Base-by-base conservation (phyloP, 1,140 invertebrate species). In the Mya arenaria region DNA sequence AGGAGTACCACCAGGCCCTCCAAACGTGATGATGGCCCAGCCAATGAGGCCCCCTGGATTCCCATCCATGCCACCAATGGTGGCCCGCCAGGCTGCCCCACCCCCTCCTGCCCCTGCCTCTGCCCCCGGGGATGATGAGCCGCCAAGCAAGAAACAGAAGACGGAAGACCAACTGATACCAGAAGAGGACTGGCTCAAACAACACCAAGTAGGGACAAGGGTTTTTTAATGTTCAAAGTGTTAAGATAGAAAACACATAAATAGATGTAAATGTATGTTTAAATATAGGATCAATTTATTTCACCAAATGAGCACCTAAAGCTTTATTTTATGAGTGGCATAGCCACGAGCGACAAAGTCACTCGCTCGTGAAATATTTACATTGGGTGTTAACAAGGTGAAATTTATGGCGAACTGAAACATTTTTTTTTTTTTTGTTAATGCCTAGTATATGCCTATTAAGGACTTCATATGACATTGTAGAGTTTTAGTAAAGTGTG, bases 161-260 rank as follows among this genome's bases (percentile, higher is more conserved):
- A 97, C 97, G 0, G 98, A 99, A 93, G 98, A 99, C 89, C 95
- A 96, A 36, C 94, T 99, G 0, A 95, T 99, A 83, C 96, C 98
- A 0, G 98, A 99, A 93, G 94, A 95, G 81, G 94, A 96, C 28
- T 99, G 97, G 94, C 91, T 98, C 25, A 93, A 95, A 19, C 95
- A 95, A 82, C 95, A 96, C 84, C 92, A 90, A 82, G 94, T 93
- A 85, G 84, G 72, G 25, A 52, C n/a, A n/a, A n/a, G n/a, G n/a
- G n/a, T n/a, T n/a, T n/a, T n/a, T n/a, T n/a, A n/a, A n/a, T n/a
- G n/a, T n/a, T n/a, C n/a, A n/a, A n/a, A n/a, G n/a, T n/a, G n/a
- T n/a, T n/a, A n/a, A n/a, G n/a, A n/a, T n/a, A n/a, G n/a, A n/a
- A n/a, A n/a, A n/a, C n/a, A n/a, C n/a, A n/a, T n/a, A n/a, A n/a